Evolutionary conservation across 2,797 vertebrate genomes (phyloP).

Genomic region (Chanos chanos): DNA sequence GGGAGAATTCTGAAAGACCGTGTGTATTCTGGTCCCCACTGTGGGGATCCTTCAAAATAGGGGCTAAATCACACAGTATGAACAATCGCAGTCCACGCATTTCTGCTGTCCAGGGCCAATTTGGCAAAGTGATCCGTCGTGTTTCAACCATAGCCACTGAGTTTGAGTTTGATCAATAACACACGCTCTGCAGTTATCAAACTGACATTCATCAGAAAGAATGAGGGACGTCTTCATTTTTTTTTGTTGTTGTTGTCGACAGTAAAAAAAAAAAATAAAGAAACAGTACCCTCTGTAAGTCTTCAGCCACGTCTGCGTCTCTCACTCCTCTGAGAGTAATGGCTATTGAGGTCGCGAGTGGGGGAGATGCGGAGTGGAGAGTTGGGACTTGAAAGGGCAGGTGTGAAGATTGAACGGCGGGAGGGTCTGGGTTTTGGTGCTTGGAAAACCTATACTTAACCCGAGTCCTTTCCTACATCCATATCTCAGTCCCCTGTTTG

Average conservation of each 20-base stretch:
- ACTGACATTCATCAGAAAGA: constrained; percentile 38
- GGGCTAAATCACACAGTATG: constrained; percentile 13
- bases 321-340: too few relatives aligned
- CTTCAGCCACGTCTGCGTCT: too few relatives aligned
- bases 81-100: constrained; percentile 23
- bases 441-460: constrained; percentile 26
- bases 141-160: constrained; percentile 17
- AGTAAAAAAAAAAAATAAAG: too few relatives aligned
- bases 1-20: too few relatives aligned
- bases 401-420: constrained; percentile 28
- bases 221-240: constrained; percentile 31
- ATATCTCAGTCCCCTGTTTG: constrained; percentile 30
- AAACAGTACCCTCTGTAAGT: too few relatives aligned
- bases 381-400: constrained; percentile 15
- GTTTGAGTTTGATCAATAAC: constrained; percentile 27
- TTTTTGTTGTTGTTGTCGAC: too few relatives aligned
- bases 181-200: constrained; percentile 26
- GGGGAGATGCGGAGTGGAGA: constrained; percentile 5
- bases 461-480: constrained; percentile 18
- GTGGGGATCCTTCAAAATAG: constrained; percentile 22
- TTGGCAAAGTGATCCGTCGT: constrained; percentile 32
- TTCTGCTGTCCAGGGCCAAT: constrained; percentile 29
- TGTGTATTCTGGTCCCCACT: too few relatives aligned
- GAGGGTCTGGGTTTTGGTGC: constrained; percentile 14
- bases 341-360: not conserved